Conservation (phyloP, 2,797 vertebrate genomes). For the Peromyscus aztecus region DNA sequence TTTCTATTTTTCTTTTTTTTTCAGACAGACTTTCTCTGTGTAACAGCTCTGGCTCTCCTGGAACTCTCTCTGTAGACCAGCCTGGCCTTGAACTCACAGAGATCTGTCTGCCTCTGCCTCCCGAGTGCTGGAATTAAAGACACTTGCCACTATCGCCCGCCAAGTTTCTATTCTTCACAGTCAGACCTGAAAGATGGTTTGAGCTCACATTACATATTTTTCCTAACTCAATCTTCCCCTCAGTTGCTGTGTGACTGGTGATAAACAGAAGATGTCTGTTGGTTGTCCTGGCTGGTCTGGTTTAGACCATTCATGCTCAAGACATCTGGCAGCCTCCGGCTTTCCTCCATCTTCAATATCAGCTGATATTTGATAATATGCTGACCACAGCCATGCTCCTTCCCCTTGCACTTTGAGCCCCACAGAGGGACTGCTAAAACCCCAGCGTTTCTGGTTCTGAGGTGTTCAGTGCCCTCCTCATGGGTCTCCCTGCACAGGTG, state of each 20-base stretch:
- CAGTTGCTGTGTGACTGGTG: not conserved
- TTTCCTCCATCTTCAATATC: slow-evolving; percentile 49
- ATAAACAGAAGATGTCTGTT: not conserved
- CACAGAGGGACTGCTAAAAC: not conserved
- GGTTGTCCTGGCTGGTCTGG: not conserved
- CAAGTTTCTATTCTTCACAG: too few relatives aligned
- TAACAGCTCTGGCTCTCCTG: too few relatives aligned
- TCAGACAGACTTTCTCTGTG: too few relatives aligned
- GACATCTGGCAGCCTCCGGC: not conserved
- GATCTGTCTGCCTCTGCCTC: too few relatives aligned
- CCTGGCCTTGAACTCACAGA: too few relatives aligned
- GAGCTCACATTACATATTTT: not conserved
- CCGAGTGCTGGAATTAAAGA: too few relatives aligned
- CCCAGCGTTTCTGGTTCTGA: not conserved
- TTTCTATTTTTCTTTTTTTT: not conserved
- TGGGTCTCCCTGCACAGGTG: not conserved
- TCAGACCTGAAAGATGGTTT: too few relatives aligned
- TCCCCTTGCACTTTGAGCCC: not conserved
- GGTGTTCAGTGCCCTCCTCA: not conserved
- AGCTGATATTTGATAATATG: slow-evolving; percentile 27
- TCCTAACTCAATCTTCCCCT: not conserved
- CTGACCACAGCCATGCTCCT: not conserved
- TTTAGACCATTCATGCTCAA: not conserved
- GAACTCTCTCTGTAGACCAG: too few relatives aligned
- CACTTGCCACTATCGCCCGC: too few relatives aligned